Evolutionary conservation across 2,888 invertebrate species (phyloP), one percentile per base, ranked within the genome.

Genomic region (Acanthosepion pharaonis): DNA sequence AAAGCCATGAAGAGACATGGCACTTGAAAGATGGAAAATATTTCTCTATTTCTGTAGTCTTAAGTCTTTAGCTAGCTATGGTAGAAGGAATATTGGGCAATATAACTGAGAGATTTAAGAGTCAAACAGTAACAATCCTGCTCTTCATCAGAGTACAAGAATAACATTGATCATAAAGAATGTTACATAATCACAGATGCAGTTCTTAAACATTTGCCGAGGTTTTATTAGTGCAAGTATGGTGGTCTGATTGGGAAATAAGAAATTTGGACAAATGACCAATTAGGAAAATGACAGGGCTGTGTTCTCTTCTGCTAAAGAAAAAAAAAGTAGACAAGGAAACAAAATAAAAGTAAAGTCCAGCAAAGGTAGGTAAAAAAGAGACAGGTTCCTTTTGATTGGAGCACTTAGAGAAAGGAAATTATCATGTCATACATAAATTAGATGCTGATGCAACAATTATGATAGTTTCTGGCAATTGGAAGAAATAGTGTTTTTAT

Each of bases 241-340:
- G n/a, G n/a, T 78, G 78, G 78, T 9, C 78, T 78, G 78, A 78
- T 78, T 78, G 78, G 78, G 78, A 78, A 78, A 78, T 78, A 78
- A 78, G 78, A 78, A 78, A 78, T 78, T 78, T 78, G 78, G 78
- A 78, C 78, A 78, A 78, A 78, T 78, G 78, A 78, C 33, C 78
- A 78, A 78, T 78, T 78, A 78, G n/a, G 78, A 78, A 78, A 78
- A 78, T 78, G n/a, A 59, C 23, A 23, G 59, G 78, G n/a, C 11
- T 78, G n/a, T n/a, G n/a, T n/a, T 78, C 78, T n/a, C n/a, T n/a
- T 78, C 11, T n/a, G 8, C 5, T 15, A 33, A 78, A 78, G 33
- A n/a, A 11, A 78, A 15, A 33, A 33, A 15, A 33, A n/a, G 23
- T 9, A 15, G 15, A n/a, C n/a, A 78, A 78, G 11, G 11, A n/a